Base-by-base conservation (phyloP, 2,113 vertebrate species). In the Gasterosteus nipponicus region DNA sequence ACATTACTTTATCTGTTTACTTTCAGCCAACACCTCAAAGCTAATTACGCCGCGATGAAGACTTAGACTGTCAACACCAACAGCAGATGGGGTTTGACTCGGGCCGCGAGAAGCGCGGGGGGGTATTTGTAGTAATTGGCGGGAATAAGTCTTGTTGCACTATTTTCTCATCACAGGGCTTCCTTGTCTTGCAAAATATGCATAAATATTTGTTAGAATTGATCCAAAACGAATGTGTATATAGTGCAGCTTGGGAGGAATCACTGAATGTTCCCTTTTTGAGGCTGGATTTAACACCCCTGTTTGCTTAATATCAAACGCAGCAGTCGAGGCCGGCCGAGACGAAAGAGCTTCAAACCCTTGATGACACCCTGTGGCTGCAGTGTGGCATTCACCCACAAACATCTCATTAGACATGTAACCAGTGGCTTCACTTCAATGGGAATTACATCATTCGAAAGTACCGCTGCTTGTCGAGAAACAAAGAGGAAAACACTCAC, bases 1-100 rank as follows among this genome's bases (percentile, higher is more conserved):
- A 76, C 80, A 74, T 87, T 77, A 85, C 69, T 73, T 81, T 69
- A 77, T 86, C 44, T 87, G 81, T 88, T 89, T 82, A 87, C 81
- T 82, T 71, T 70, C 73, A 77, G 75, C 72, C 47, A 3, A 42
- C 75, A 70, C 68, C 75, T 83, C 77, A 73, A 73, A 70, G 77
- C 75, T 89, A 83, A 92, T 89, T 86, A 86, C 47, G 75, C 69
- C 10, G 35, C 64, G 2, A 51, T 77, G 39, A 76, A 84, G 77
- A 65, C 77, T 47, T 67, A 2, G 58, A 35, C 70, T 75, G 80
- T 81, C 84, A 71, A 53, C 84, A 11, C 38, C 2, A 42, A 22
- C 5, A 42, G 14, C 3, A 62, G 70, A 65, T 71, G 78, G 10
- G 67, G 69, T 70, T 82, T 31, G 66, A 77, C 70, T 86, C 39